These are phyloP conservation scores for Neogobius melanostomus DNA, from an alignment of 2,113 vertebrate genomes.

Conservation along the genomic window DNA sequence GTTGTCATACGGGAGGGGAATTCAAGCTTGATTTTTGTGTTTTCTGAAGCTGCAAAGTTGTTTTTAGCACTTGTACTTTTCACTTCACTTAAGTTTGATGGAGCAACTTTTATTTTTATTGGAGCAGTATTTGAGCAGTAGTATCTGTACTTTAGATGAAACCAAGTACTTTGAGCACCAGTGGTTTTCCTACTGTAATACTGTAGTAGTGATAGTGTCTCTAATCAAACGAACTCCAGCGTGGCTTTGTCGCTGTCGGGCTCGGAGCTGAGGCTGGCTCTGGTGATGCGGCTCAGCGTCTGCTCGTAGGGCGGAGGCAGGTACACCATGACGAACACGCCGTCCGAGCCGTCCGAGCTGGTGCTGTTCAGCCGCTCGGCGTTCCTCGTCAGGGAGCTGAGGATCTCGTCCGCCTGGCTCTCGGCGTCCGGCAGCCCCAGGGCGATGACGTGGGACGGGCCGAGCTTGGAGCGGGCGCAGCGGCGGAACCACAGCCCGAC, in stretches of 20 bases:
- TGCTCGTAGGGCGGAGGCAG: constrained; percentile 87
- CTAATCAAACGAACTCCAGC: constrained; percentile 57
- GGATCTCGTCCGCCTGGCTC: constrained; percentile 55
- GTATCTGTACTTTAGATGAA: too few species aligned
- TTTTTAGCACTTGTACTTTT: too few species aligned
- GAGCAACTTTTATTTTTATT: too few species aligned
- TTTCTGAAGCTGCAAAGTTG: too few species aligned
- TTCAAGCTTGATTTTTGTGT: too few species aligned
- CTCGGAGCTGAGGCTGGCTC: constrained; percentile 71
- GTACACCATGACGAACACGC: constrained; percentile 75
- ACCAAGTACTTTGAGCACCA: too few species aligned
- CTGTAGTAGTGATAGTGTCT: too few species aligned
- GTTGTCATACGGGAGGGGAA: too few species aligned
- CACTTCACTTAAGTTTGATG: too few species aligned
- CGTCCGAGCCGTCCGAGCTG: constrained; percentile 72
- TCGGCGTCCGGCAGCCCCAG: constrained; percentile 75
- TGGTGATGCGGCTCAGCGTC: constrained; percentile 78
- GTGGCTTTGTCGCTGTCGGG: constrained; percentile 66
- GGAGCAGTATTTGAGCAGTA: too few species aligned
- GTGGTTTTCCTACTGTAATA: too few species aligned
- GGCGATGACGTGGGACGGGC: constrained; percentile 78
- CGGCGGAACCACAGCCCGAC: constrained; percentile 77
- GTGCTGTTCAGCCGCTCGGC: constrained; percentile 66
- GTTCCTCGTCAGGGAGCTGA: constrained; percentile 67
- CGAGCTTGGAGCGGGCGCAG: constrained; percentile 65